A percentile compares a stretch with the other conserved stretches of the same genome.
These are phyloP conservation scores for Felis chaus DNA, from an alignment of 2,113 vertebrate species.

Conservation along the genomic window DNA sequence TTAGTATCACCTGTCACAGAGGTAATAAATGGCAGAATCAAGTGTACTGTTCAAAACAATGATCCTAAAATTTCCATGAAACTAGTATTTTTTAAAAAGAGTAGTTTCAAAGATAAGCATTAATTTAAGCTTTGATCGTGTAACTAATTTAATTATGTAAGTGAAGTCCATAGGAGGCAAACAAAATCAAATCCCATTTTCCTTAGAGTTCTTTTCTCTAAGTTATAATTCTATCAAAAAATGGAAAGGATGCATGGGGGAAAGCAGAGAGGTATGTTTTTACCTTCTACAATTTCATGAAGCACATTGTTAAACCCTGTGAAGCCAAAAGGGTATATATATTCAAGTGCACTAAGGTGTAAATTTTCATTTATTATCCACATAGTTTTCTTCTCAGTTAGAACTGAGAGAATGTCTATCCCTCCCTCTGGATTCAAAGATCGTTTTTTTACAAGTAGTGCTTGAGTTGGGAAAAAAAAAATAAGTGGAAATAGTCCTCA, in stretches of 20 bases:
- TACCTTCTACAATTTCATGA: not conserved
- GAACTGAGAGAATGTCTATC: not conserved
- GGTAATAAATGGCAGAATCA: not conserved
- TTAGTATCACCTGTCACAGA: not conserved
- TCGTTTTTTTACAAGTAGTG: not conserved
- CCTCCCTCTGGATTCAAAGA: not conserved
- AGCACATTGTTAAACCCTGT: conserved; percentile 22
- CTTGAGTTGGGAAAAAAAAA: not conserved
- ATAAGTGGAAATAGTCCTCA: not conserved
- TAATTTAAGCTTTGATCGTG: not conserved
- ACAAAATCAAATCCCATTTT: not conserved
- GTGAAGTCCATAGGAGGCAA: not conserved
- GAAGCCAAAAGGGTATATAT: conserved; percentile 33
- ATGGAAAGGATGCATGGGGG: not conserved
- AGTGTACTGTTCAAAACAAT: not conserved
- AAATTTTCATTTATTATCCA: conserved; percentile 52
- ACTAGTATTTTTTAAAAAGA: not conserved
- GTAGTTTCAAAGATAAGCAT: conserved; percentile 27
- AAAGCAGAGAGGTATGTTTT: not conserved
- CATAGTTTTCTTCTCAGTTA: conserved; percentile 38
- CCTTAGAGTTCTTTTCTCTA: not conserved
- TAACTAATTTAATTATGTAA: conserved; percentile 8
- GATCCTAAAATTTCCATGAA: not conserved
- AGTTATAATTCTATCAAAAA: not conserved
- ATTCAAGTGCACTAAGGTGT: conserved; percentile 38